phyloP scores from a whole-genome alignment of 1,140 invertebrate species.

The Potamilus streckersoni region DNA sequence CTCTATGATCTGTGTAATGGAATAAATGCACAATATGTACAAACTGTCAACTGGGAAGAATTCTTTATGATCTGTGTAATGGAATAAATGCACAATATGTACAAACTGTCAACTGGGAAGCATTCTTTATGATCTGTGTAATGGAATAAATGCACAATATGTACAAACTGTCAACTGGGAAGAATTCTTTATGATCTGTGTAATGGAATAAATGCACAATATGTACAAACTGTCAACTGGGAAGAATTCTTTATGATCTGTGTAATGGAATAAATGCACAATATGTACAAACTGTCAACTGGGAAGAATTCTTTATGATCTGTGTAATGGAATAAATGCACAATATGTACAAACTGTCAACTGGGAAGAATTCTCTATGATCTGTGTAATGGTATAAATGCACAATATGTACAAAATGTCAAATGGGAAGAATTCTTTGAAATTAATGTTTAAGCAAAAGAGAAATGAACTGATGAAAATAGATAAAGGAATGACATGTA shows the following conservation, averaged over 20 bases:
- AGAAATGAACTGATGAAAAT: too few species aligned
- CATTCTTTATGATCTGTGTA: conserved; percentile 86
- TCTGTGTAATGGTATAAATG: conserved; percentile 67
- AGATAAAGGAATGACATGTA: too few species aligned
- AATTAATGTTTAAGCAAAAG: too few species aligned
- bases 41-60: not conserved
- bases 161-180: not conserved
- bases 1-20: conserved; percentile 82
- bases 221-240: not conserved
- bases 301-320: conserved; percentile 86
- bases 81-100: not conserved
- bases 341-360: not conserved
- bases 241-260: conserved; percentile 87
- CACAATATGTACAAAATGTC: not conserved
- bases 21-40: not conserved
- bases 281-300: not conserved
- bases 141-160: not conserved
- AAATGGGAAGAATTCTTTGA: too few species aligned
- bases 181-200: conserved; percentile 88
- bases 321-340: conserved; percentile 42
- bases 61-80: conserved; percentile 84
- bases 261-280: conserved; percentile 29
- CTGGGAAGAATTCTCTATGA: conserved; percentile 81
- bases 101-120: not conserved
- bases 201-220: conserved; percentile 3